Percentiles rank a stretch among this genome's conserved stretches.
These are phyloP conservation scores for Artemia franciscana DNA, from an alignment of 1,140 invertebrate species.

Conservation along the genomic window DNA sequence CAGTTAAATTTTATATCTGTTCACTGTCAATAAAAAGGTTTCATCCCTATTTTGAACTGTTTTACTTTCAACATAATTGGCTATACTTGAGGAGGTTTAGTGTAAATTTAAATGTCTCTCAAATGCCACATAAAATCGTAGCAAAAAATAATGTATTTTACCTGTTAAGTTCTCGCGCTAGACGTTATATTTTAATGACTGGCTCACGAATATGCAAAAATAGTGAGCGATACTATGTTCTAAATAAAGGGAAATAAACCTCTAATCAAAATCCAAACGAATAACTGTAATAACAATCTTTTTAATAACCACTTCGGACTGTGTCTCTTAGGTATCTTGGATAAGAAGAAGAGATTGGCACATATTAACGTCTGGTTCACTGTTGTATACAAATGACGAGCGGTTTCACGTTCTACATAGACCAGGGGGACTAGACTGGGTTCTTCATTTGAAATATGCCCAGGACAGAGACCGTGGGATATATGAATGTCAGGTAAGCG, in stretches of 20 bases:
- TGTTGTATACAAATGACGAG: constrained; percentile 23
- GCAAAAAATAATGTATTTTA: no score
- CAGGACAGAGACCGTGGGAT: constrained; percentile 24
- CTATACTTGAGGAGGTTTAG: no score
- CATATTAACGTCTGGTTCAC: constrained; percentile 22
- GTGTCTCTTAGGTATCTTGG: constrained; percentile 25
- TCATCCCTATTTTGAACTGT: no score
- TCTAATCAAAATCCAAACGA: constrained; percentile 27
- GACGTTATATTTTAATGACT: constrained; percentile 24
- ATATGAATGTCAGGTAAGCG: constrained; percentile 28
- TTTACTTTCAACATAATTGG: no score
- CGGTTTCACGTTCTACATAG: constrained; percentile 23
- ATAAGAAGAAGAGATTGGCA: constrained; percentile 23
- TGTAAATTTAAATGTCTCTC: no score
- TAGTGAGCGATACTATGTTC: constrained; percentile 23
- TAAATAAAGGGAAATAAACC: constrained; percentile 27
- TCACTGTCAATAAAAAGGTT: no score
- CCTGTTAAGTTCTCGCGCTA: no score
- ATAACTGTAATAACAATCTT: constrained; percentile 23
- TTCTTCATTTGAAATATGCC: constrained; percentile 27
- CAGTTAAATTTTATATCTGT: no score
- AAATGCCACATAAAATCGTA: no score
- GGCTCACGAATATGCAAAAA: constrained; percentile 22
- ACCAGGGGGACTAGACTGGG: constrained; percentile 27
- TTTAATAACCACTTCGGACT: constrained; percentile 28